phyloP scores from a whole-genome alignment of 2,888 invertebrate genomes.

The Cartodere bifasciata region DNA sequence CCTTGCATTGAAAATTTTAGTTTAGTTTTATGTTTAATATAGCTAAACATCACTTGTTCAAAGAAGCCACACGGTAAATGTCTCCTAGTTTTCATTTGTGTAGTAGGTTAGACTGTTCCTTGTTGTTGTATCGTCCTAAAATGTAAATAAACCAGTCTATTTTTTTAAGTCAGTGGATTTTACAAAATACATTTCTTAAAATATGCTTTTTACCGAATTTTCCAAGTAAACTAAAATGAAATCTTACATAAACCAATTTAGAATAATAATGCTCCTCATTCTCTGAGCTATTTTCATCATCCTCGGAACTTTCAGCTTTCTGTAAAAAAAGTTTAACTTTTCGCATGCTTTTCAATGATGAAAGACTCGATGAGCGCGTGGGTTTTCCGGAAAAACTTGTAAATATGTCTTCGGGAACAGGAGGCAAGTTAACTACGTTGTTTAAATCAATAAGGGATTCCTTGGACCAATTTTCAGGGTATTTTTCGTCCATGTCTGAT shows the following conservation, averaged over 20 bases:
- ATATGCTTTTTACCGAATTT: too few relatives aligned
- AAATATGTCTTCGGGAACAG: slow-evolving; percentile 38
- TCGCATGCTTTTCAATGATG: slow-evolving; percentile 35
- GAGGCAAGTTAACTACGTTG: slow-evolving; percentile 33
- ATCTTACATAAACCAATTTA: slow-evolving; percentile 19
- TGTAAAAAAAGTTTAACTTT: slow-evolving; percentile 36
- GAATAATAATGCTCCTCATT: slow-evolving; percentile 27
- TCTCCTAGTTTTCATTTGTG: too few relatives aligned
- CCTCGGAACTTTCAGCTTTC: slow-evolving; percentile 32
- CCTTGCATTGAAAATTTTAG: too few relatives aligned
- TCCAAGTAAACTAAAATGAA: too few relatives aligned
- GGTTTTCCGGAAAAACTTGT: slow-evolving; percentile 31
- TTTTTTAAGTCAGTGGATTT: too few relatives aligned
- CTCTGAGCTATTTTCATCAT: slow-evolving; percentile 34
- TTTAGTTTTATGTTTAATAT: too few relatives aligned
- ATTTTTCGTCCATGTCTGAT: slow-evolving; percentile 36
- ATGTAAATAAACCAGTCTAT: too few relatives aligned
- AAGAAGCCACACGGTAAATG: too few relatives aligned
- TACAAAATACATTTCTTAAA: too few relatives aligned
- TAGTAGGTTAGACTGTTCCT: too few relatives aligned
- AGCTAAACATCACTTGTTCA: too few relatives aligned
- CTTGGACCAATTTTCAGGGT: slow-evolving; percentile 36
- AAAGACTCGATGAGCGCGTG: slow-evolving; percentile 33
- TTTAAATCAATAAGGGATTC: slow-evolving; percentile 35
- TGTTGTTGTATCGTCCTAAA: too few relatives aligned